A percentile compares a stretch with the other conserved stretches of the same genome.
Evolutionary conservation across 2,888 invertebrate genomes (phyloP).

Genomic region (Lomographa bimaculata): DNA sequence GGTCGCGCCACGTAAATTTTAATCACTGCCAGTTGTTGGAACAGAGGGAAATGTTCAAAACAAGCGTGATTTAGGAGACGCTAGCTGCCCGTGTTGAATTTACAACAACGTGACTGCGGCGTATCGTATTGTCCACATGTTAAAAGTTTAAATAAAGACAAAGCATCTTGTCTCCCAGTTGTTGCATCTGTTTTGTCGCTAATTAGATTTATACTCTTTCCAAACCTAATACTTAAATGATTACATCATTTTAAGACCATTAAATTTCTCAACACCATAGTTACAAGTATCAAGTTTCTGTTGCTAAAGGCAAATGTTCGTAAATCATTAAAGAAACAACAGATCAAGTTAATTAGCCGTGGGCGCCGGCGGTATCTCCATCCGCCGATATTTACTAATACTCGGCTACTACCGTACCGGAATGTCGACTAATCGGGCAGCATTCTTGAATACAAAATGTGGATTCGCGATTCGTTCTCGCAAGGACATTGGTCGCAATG

Average conservation of each 20-base stretch:
- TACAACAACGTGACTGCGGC: constrained; percentile 37
- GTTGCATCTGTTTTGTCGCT: constrained; percentile 15
- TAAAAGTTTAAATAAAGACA: constrained; percentile 31
- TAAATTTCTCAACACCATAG: no score
- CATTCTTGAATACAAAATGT: constrained; percentile 74
- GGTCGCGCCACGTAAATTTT: constrained; percentile 81
- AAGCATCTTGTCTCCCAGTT: constrained; percentile 9
- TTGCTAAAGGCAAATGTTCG: constrained; percentile 12
- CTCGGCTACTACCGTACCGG: constrained; percentile 60
- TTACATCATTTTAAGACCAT: no score
- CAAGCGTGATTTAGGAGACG: constrained; percentile 76
- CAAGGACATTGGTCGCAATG: constrained; percentile 62
- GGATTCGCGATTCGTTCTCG: constrained; percentile 54
- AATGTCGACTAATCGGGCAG: constrained; percentile 73
- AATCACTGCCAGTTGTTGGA: constrained; percentile 80
- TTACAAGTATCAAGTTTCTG: constrained; percentile 3
- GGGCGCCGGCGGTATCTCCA: constrained; percentile 63
- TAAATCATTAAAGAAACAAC: constrained; percentile 37
- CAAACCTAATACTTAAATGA: background rate
- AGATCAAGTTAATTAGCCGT: constrained; percentile 56
- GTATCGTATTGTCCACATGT: constrained; percentile 28
- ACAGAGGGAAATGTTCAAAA: constrained; percentile 74
- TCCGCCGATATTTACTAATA: constrained; percentile 71
- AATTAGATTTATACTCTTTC: no score
- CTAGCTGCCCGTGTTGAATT: constrained; percentile 57